These are phyloP conservation scores for Onychomys leucogaster DNA, from an alignment of 2,797 vertebrate genomes.

Conservation along the genomic window DNA sequence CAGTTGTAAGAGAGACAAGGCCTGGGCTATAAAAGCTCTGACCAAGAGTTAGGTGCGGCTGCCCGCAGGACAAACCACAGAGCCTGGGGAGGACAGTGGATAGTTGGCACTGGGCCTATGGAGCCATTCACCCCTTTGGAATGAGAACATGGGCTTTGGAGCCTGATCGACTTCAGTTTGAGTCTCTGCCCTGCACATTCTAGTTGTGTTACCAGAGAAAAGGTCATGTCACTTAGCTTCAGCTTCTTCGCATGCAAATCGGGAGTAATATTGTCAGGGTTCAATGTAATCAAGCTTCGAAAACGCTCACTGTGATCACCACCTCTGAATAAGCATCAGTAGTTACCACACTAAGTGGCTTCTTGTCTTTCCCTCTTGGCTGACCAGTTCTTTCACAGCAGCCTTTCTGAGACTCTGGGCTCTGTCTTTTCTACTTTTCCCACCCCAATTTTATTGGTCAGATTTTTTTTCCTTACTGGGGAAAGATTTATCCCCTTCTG, in stretches of 20 bases:
- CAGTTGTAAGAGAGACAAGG: not conserved
- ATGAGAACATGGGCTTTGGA: not conserved
- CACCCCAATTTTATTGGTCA: not conserved
- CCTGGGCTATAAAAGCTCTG: not conserved
- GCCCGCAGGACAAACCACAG: not conserved
- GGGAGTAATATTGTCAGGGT: not conserved
- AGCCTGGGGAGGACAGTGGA: not conserved
- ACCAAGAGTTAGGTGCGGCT: not conserved
- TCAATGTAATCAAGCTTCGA: not conserved
- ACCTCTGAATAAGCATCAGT: not conserved
- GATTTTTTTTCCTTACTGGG: not conserved
- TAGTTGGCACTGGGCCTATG: not conserved
- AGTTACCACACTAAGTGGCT: too few relatives aligned
- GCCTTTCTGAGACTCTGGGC: not conserved
- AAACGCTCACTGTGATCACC: not conserved
- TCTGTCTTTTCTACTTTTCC: not conserved
- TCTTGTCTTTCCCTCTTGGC: not conserved
- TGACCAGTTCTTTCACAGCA: not conserved
- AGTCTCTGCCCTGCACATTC: not conserved
- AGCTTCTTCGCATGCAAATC: not conserved
- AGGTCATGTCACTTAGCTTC: not conserved
- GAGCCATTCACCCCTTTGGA: not conserved
- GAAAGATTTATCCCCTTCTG: not conserved
- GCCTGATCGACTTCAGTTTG: not conserved
- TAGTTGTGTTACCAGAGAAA: conserved; percentile 15